Conservation (phyloP, 2,113 vertebrate species). For the Tyrannus savana region DNA sequence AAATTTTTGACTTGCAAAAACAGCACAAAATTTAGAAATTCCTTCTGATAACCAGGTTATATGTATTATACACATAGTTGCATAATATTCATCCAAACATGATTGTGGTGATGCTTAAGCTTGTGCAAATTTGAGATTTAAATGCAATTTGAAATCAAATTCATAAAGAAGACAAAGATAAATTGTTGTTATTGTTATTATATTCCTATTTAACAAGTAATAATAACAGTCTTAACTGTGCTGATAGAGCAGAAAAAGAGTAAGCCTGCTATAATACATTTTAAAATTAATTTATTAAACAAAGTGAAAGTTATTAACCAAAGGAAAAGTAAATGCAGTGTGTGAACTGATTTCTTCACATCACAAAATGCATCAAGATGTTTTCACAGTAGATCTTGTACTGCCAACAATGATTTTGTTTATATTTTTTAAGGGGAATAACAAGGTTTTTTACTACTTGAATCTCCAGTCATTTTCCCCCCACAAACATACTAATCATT, state of each 20-base stretch:
- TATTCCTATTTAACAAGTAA: background rate
- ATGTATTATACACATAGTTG: background rate
- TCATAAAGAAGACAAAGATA: background rate
- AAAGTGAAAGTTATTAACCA: background rate
- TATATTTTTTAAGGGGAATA: background rate
- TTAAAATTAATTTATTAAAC: background rate
- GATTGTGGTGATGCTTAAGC: background rate
- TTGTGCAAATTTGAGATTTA: background rate
- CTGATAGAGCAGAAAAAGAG: background rate
- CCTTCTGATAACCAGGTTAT: background rate
- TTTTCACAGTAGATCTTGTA: background rate
- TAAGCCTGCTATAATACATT: background rate
- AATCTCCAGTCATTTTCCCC: background rate
- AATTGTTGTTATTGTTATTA: background rate
- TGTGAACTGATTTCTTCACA: background rate
- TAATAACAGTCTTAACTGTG: background rate
- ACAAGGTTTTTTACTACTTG: background rate
- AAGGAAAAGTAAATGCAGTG: background rate
- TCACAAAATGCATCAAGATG: background rate
- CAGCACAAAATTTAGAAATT: background rate
- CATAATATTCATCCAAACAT: background rate
- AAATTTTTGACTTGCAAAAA: background rate
- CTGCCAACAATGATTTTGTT: background rate
- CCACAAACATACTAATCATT: background rate
- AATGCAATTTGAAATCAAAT: background rate